Conservation (phyloP, 2,113 vertebrate genomes). For the Hyperoodon ampullatus region DNA sequence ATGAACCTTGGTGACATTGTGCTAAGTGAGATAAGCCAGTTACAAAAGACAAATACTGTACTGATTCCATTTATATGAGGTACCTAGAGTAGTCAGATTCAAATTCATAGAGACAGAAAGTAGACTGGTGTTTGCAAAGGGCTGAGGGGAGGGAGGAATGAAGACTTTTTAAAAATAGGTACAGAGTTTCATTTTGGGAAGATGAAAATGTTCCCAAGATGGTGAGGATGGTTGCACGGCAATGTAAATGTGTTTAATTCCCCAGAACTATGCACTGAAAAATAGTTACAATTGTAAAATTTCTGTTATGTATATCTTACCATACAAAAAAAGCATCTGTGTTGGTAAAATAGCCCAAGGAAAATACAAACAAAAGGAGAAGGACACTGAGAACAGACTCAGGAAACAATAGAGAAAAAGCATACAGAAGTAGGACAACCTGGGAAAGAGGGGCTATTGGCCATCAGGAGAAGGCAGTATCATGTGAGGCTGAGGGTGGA, state of each 20-base stretch:
- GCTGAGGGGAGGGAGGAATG: neutral
- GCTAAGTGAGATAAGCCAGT: neutral
- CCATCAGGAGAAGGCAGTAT: neutral
- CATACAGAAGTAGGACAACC: neutral
- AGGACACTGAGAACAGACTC: neutral
- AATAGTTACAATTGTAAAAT: neutral
- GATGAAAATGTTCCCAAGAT: neutral
- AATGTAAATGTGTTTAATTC: neutral
- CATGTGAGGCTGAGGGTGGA: neutral
- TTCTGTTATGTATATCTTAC: neutral
- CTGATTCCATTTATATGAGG: neutral
- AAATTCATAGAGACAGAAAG: neutral
- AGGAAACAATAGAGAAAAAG: neutral
- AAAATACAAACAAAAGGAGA: conserved; percentile 15
- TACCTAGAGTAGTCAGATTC: neutral
- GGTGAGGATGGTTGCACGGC: neutral
- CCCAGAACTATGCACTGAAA: neutral
- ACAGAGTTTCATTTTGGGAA: neutral
- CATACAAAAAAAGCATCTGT: neutral
- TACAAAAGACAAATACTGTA: neutral
- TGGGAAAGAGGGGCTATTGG: neutral
- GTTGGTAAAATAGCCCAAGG: neutral
- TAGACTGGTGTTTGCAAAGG: neutral
- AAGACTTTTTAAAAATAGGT: neutral
- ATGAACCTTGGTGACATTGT: neutral